Evolutionary conservation across 2,113 vertebrate species (phyloP).

Genomic region (Poeciliopsis occidentalis): DNA sequence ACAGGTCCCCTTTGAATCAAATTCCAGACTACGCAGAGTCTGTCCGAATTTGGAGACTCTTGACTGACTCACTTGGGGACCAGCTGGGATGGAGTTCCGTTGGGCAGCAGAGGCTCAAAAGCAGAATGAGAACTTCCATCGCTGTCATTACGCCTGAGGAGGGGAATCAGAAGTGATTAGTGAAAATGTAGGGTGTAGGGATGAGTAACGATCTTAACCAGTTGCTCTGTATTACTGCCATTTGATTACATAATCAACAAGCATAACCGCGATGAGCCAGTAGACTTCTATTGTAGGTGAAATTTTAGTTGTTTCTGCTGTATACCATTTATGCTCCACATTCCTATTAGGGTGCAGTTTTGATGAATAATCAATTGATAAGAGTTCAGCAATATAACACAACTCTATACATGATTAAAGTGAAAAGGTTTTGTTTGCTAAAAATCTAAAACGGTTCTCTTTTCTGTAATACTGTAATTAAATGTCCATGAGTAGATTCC

Average conservation of each 20-base stretch:
- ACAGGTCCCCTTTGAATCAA: too few species aligned
- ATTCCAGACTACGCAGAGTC: not conserved
- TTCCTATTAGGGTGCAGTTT: not conserved
- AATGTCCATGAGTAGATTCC: not conserved
- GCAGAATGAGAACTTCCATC: constrained; percentile 88
- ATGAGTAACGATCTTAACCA: too few species aligned
- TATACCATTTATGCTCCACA: too few species aligned
- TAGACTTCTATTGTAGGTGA: too few species aligned
- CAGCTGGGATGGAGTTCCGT: constrained; percentile 85
- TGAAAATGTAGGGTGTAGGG: not conserved
- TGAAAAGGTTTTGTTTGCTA: not conserved
- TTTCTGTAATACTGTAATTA: not conserved
- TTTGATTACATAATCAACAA: too few species aligned
- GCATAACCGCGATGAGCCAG: too few species aligned
- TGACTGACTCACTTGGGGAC: constrained; percentile 88
- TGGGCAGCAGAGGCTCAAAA: constrained; percentile 87
- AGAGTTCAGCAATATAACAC: not conserved
- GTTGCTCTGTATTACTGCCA: too few species aligned
- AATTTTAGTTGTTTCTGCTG: too few species aligned
- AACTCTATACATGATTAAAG: not conserved
- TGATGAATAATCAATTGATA: not conserved
- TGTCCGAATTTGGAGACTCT: too few species aligned
- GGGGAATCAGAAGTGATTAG: not conserved
- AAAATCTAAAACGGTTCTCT: not conserved
- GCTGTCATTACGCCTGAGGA: constrained; percentile 87